Conservation (phyloP, 2,888 invertebrate genomes). For the Cantharis lateralis region DNA sequence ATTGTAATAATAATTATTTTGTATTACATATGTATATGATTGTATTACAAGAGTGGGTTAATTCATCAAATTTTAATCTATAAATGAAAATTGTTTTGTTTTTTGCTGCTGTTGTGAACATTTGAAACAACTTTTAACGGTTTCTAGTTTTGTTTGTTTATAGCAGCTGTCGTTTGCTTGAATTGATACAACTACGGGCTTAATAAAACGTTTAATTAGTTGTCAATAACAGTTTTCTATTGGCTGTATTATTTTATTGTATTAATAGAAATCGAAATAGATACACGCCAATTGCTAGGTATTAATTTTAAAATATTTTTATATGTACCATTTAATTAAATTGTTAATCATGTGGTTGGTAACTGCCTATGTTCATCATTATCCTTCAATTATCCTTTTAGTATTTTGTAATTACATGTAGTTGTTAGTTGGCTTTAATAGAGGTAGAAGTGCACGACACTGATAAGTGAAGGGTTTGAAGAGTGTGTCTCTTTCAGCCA, state of each 20-base stretch:
- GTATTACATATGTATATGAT: too few relatives aligned
- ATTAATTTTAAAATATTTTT: not conserved
- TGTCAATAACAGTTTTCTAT: conserved; percentile 50
- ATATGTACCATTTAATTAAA: not conserved
- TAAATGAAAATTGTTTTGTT: not conserved
- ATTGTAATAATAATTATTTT: not conserved
- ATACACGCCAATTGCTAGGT: not conserved
- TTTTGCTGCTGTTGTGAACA: not conserved
- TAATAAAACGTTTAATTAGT: conserved; percentile 51
- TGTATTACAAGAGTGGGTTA: not conserved
- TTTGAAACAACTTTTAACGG: conserved; percentile 32
- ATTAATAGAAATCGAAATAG: conserved; percentile 2
- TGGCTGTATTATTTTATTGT: conserved; percentile 42
- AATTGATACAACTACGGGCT: conserved; percentile 38
- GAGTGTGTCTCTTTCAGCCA: conserved; percentile 60
- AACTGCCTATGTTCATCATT: conserved; percentile 12
- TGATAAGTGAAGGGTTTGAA: conserved; percentile 56
- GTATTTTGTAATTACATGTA: conserved; percentile 30
- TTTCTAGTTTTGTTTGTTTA: conserved; percentile 45
- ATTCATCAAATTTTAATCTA: not conserved
- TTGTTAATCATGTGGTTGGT: conserved; percentile 24
- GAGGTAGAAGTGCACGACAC: conserved; percentile 53
- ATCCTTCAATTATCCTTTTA: conserved; percentile 18
- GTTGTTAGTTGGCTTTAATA: conserved; percentile 45
- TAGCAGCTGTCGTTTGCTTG: conserved; percentile 40